Base-by-base conservation (phyloP, 2,797 vertebrate genomes). In the Siniperca scherzeri region DNA sequence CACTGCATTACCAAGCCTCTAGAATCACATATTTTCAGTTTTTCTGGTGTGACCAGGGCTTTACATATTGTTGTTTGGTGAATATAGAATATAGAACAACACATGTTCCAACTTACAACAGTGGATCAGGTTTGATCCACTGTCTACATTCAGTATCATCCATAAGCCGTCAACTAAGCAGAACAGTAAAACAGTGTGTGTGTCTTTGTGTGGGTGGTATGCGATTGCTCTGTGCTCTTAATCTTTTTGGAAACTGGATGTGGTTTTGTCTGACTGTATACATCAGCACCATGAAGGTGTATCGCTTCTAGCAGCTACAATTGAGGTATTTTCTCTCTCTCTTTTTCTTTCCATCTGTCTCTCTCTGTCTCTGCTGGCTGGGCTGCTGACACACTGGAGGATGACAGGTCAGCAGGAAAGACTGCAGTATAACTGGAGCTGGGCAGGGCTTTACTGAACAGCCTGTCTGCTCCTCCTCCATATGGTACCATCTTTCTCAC, bases 381-480 rank as follows among this genome's bases (percentile, higher is more conserved):
- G 17, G 64, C 86, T 76, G 80, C 86, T 81, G 88, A 91, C 91
- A 86, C 79, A 61, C 88, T 81, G 83, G 70, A 70, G 84, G 87
- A 91, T 86, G 89, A 89, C 86, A 74, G 91, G 89, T 93, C 93
- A 93, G 92, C 91, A 94, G 91, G 90, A 93, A 86, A 72, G 85
- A 92, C 89, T 92, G 93, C 91, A 91, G 90, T 81, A 89, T 59
- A 84, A 85, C 73, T 68, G 89, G 84, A 87, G 88, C 89, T 89
- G 87, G 81, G 87, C 87, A 80, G 88, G 86, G 87, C 86, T 87
- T 83, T 55, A 59, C 75, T 88, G 81, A 86, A 78, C 90, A 89
- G 91, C 77, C 86, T 55, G 86, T 87, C 84, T 88, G 83, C 88
- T 91, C 83, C 88, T 88, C 85, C 78, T 91, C 87, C 89, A 89